Evolutionary conservation across 2,888 invertebrate genomes (phyloP), one percentile per base, ranked within the genome.

Genomic region (Apotomis capreana): DNA sequence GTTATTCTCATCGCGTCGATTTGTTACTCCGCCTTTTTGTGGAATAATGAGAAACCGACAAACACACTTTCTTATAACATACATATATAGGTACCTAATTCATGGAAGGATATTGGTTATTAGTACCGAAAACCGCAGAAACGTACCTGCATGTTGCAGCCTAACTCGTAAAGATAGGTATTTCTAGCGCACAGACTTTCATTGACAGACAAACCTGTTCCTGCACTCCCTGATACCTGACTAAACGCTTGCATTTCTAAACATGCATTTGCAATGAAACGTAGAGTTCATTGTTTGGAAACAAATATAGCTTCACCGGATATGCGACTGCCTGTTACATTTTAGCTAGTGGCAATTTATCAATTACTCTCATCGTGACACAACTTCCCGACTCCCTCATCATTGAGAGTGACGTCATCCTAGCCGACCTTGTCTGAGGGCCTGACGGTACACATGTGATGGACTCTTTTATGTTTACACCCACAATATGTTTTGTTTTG

Each of bases 371-470:
- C 76, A 74, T 77, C 76, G 74, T 76, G 77, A 80, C 74, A 78
- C 77, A 75, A 81, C 84, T 82, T 87, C 87, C 89, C 85, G 82
- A 77, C 85, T 87, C 88, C 89, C 85, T 83, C 84, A 85, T 83
- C 86, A 87, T 84, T 86, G 84, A 12, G 77, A 81, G 67, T 91
- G 90, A 91, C 90, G 91, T 91, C 91, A 91, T 74, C 77, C 74
- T 68, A 67, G 74, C 68, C 82, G 89, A 86, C 92, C 91, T 92
- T 89, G 89, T 77, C 79, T 73, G 80, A 90, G 89, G 88, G 82
- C 83, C 84, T 79, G 78, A 80, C 72, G 57, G 52, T 81, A 82
- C 82, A 85, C 80, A 83, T 87, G 84, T 78, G 80, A 80, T 82
- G 82, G 81, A 83, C 82, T 26, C 26, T 26, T 81, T 84, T 80